A percentile compares a stretch with the other conserved stretches of the same genome.
Evolutionary conservation across 2,113 vertebrate species (phyloP).

Genomic region (Coptodon bakossiorum): DNA sequence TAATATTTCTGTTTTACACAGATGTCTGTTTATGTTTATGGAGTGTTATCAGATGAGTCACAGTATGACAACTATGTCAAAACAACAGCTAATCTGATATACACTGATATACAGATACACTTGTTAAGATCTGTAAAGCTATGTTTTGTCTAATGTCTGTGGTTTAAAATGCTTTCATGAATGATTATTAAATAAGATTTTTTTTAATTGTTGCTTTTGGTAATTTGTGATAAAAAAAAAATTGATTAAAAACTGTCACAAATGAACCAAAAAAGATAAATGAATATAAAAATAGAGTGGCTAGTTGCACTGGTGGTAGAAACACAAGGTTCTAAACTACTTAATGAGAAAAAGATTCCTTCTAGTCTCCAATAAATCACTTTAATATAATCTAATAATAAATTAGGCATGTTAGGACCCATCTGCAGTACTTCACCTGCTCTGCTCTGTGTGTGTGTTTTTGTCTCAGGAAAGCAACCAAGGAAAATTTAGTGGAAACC

Average conservation of each 20-base stretch:
- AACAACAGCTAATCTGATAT: neutral
- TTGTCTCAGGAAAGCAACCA: slow-evolving; percentile 75
- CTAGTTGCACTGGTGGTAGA: neutral
- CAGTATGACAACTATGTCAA: neutral
- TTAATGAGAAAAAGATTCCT: neutral
- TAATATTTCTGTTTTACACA: neutral
- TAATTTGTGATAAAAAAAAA: neutral
- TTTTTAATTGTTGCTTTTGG: neutral
- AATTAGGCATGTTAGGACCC: neutral
- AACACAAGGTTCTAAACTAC: neutral
- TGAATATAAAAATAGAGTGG: neutral
- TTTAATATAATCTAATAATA: neutral
- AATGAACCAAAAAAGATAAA: neutral
- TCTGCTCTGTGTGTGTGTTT: neutral
- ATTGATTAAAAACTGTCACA: neutral
- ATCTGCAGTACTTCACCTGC: neutral
- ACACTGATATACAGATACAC: neutral
- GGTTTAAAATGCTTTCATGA: neutral
- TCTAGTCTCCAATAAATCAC: neutral
- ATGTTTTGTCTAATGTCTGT: neutral
- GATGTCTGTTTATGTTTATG: neutral
- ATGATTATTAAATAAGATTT: neutral
- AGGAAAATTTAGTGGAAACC: slow-evolving; percentile 84
- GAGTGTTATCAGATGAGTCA: neutral
- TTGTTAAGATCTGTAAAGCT: neutral